Evolutionary conservation across 2,797 vertebrate species (phyloP).

Genomic region (Mionectes olivaceus): DNA sequence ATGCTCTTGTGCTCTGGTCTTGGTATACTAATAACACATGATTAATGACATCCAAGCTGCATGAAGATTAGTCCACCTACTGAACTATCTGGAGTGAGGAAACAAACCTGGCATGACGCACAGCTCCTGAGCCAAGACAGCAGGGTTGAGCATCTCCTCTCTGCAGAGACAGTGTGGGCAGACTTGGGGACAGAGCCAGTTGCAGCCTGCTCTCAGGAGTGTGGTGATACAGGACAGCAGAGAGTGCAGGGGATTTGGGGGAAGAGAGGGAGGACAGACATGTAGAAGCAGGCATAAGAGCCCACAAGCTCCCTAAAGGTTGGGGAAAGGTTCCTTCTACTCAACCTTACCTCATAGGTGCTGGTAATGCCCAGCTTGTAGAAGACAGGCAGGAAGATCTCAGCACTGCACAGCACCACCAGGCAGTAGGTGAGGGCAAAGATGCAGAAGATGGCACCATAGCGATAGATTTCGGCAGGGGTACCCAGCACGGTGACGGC

Average conservation of each 20-base stretch:
- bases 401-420: slow-evolving; percentile 85
- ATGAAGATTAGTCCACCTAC: not conserved
- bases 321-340: not conserved
- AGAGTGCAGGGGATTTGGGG: not conserved
- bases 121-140: not conserved
- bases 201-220: not conserved
- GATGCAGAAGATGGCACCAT: slow-evolving; percentile 82
- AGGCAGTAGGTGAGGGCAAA: slow-evolving; percentile 83
- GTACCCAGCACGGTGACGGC: slow-evolving; percentile 92
- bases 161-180: not conserved
- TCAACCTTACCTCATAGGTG: slow-evolving; percentile 89
- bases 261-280: not conserved
- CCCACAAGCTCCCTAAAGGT: not conserved
- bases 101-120: not conserved
- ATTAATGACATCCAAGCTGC: not conserved
- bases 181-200: not conserved
- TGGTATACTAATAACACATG: not conserved
- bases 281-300: not conserved
- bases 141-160: not conserved
- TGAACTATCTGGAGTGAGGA: not conserved
- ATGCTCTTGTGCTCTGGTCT: not conserved
- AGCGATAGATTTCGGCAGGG: slow-evolving; percentile 90
- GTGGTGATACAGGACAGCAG: not conserved
- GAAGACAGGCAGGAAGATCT: slow-evolving; percentile 93
- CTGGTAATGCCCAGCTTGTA: slow-evolving; percentile 92